A percentile compares a stretch with the other conserved stretches of the same genome.
phyloP scores from a whole-genome alignment of 2,888 invertebrate species.

The Aleiodes leptofemur region DNA sequence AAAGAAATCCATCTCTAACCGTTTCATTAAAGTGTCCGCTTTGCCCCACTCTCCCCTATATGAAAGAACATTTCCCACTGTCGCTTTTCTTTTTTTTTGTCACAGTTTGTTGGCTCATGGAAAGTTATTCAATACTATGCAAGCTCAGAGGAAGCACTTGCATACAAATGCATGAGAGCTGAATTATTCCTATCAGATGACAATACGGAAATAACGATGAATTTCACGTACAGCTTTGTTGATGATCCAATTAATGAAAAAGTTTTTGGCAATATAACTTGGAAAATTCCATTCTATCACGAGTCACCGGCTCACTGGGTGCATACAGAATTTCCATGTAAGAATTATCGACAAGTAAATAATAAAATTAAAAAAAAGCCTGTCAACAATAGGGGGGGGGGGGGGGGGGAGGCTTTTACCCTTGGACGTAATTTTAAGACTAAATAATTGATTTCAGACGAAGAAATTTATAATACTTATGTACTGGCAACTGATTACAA shows the following conservation, averaged over 20 bases:
- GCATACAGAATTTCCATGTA: conserved; percentile 90
- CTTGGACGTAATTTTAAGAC: too few relatives aligned
- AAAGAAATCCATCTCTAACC: too few relatives aligned
- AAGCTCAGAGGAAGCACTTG: conserved; percentile 89
- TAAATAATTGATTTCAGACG: conserved; percentile 78
- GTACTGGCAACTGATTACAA: conserved; percentile 90
- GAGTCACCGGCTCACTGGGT: conserved; percentile 89
- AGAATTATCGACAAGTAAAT: conserved; percentile 65
- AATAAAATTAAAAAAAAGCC: background rate
- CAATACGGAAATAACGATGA: conserved; percentile 86
- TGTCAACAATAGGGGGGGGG: too few relatives aligned
- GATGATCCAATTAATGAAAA: conserved; percentile 90
- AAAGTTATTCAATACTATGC: conserved; percentile 92
- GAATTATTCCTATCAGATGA: conserved; percentile 79
- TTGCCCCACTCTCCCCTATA: too few relatives aligned
- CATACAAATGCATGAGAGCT: conserved; percentile 91
- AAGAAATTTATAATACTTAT: conserved; percentile 92
- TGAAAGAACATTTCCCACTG: background rate
- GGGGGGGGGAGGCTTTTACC: too few relatives aligned
- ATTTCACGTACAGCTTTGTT: conserved; percentile 90
- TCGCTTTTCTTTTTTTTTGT: conserved; percentile 38
- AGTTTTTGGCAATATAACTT: conserved; percentile 90
- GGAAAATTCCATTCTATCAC: conserved; percentile 80
- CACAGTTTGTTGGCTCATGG: conserved; percentile 88
- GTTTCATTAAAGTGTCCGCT: too few relatives aligned